A percentile compares a stretch with the other conserved stretches of the same genome.
Conservation (phyloP, 2,888 invertebrate species). For the Podotricha telesiphe region DNA sequence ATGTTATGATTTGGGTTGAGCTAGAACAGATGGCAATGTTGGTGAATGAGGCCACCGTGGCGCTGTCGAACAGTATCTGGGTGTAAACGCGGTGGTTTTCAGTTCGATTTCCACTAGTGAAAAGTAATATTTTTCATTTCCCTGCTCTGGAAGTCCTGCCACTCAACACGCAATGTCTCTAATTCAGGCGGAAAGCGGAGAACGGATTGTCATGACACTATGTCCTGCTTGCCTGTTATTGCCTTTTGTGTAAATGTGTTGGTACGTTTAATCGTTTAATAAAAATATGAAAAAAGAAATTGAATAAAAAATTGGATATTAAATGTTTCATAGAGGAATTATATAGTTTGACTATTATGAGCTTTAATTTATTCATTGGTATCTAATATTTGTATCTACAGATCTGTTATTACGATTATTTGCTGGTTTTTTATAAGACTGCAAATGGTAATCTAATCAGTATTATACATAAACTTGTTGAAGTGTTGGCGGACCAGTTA, state of each 20-base stretch:
- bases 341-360: background rate
- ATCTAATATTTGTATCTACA: background rate
- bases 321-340: background rate
- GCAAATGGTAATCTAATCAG: slow-evolving; percentile 12
- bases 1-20: background rate
- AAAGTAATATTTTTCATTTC: too few relatives aligned
- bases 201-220: too few relatives aligned
- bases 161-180: too few relatives aligned
- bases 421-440: slow-evolving; percentile 1
- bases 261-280: too few relatives aligned
- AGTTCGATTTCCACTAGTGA: too few relatives aligned
- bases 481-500: slow-evolving; percentile 21
- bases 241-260: too few relatives aligned
- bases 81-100: too few relatives aligned
- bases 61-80: too few relatives aligned
- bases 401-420: background rate
- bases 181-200: too few relatives aligned
- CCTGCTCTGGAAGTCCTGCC: too few relatives aligned
- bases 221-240: too few relatives aligned
- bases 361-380: background rate
- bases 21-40: background rate
- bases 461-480: slow-evolving; percentile 18
- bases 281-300: background rate
- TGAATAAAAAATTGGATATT: background rate
- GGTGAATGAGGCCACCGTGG: background rate